phyloP scores from a whole-genome alignment of 2,797 vertebrate genomes.

The Emys orbicularis region DNA sequence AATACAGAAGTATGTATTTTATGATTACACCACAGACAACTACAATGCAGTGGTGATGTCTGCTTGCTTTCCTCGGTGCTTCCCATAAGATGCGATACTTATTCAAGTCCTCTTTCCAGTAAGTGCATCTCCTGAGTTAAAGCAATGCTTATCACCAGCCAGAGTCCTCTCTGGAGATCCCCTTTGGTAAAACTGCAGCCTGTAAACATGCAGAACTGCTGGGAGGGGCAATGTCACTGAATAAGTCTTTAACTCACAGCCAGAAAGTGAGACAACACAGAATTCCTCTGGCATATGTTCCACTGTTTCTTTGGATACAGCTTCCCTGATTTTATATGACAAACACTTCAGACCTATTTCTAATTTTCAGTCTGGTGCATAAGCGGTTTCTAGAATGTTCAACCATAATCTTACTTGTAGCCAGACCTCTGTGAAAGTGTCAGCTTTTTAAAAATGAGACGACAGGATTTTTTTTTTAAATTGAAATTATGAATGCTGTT shows the following conservation, averaged over 20 bases:
- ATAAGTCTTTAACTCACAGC: neutral
- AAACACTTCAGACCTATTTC: slow-evolving; percentile 10
- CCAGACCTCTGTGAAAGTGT: slow-evolving; percentile 14
- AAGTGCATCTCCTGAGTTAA: neutral
- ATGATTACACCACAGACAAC: neutral
- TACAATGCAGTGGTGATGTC: neutral
- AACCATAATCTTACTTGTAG: neutral
- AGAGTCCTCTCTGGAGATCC: neutral
- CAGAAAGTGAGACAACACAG: neutral
- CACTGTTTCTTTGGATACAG: neutral
- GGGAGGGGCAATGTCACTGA: neutral
- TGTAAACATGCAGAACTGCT: slow-evolving; percentile 6
- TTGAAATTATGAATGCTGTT: neutral
- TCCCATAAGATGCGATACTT: neutral
- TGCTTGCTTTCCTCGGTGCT: neutral
- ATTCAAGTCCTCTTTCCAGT: neutral
- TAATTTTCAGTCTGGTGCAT: slow-evolving; percentile 7
- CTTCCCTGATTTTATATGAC: neutral
- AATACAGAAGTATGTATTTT: neutral
- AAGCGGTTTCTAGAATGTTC: neutral
- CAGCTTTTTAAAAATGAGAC: slow-evolving; percentile 21
- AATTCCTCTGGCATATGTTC: neutral
- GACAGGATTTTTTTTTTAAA: neutral
- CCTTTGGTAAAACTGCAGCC: neutral
- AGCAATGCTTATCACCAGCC: neutral